Evolutionary conservation across 2,113 vertebrate species (phyloP).

Genomic region (Petroica traversi): DNA sequence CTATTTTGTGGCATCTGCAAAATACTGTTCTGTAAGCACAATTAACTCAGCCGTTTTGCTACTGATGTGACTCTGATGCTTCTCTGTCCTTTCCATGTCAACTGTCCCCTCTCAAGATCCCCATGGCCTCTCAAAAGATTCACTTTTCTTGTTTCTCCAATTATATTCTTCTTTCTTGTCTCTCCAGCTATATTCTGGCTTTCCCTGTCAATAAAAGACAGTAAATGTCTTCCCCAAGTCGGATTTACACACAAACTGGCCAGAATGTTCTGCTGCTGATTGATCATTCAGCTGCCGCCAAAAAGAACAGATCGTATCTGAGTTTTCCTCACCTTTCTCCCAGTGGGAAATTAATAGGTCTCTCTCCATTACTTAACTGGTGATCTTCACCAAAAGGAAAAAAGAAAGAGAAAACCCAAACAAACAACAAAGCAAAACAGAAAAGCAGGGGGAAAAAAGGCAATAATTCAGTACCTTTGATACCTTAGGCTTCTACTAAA

Average conservation of each 20-base stretch:
- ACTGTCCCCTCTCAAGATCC: not conserved
- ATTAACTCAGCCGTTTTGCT: not conserved
- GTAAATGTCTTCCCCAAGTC: not conserved
- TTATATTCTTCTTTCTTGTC: not conserved
- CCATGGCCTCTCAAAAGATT: not conserved
- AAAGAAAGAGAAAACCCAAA: fast-evolving
- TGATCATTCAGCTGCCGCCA: not conserved
- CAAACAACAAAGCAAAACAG: not conserved
- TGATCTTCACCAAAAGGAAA: not conserved
- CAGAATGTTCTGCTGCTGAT: not conserved
- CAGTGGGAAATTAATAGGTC: not conserved
- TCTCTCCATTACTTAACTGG: not conserved
- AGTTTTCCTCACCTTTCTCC: not conserved
- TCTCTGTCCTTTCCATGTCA: not conserved
- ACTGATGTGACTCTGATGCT: not conserved
- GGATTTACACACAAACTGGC: not conserved
- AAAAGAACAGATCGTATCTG: not conserved
- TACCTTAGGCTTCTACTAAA: not conserved
- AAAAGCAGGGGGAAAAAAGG: not conserved
- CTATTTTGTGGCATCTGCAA: not conserved
- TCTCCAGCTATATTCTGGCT: not conserved
- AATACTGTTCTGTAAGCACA: not conserved
- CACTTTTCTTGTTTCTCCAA: not conserved
- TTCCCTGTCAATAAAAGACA: not conserved
- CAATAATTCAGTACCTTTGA: not conserved